These are phyloP conservation scores for Plecturocebus donacophilus DNA, from an alignment of 2,113 vertebrate species.

Conservation along the genomic window DNA sequence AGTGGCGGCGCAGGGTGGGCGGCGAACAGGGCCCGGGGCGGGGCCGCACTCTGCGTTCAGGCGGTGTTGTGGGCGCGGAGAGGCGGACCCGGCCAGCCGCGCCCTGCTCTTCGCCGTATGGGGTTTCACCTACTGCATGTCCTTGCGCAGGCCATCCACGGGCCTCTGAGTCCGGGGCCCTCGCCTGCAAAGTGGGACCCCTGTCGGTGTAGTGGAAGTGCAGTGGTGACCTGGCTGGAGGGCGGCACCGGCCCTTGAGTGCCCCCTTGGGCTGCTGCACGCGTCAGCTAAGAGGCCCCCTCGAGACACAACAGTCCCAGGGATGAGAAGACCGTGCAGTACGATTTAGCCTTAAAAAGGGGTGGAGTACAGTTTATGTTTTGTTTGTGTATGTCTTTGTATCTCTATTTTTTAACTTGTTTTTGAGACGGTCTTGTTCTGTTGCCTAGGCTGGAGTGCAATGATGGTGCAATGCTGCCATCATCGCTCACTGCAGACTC, in stretches of 20 bases:
- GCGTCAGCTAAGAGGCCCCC: not conserved
- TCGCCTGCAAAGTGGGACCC: too few relatives aligned
- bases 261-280: not conserved
- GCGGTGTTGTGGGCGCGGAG: fast-evolving
- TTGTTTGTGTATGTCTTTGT: too few relatives aligned
- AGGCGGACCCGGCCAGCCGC: too few relatives aligned
- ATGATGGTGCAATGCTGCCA: too few relatives aligned
- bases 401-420: too few relatives aligned
- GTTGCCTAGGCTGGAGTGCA: too few relatives aligned
- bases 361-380: fast-evolving
- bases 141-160: not conserved
- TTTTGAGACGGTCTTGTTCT: too few relatives aligned
- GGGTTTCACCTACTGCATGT: not conserved
- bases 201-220: too few relatives aligned
- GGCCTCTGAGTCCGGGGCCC: not conserved
- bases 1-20: not conserved
- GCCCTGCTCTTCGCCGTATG: too few relatives aligned
- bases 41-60: not conserved
- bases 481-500: too few relatives aligned
- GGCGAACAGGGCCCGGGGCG: too few relatives aligned
- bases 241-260: not conserved
- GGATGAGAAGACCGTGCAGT: fast-evolving
- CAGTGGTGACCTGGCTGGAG: too few relatives aligned
- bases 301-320: fast-evolving
- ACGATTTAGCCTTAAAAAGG: fast-evolving